Evolutionary conservation across 2,888 invertebrate genomes (phyloP), one percentile per base, ranked within the genome.

Genomic region (Petrophora chlorosata): DNA sequence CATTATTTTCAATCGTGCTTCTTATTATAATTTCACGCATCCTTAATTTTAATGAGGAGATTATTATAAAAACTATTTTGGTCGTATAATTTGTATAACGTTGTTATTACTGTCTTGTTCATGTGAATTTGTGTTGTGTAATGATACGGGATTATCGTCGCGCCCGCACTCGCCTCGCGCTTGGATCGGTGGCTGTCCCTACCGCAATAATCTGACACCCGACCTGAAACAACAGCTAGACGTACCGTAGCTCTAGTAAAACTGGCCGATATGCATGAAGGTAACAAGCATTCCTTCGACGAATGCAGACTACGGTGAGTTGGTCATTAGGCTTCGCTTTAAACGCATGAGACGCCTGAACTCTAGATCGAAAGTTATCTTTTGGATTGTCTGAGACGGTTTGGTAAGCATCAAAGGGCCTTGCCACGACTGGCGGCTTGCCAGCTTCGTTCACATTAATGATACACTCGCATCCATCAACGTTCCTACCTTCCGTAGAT

Each of bases 111-210:
- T 87, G 88, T 88, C 87, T 87, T 88, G 89, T 89, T 86, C 79
- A 85, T 88, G 88, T 90, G 88, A 85, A 88, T 89, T 88, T 90
- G 88, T 90, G 89, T 90, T 86, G 87, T 88, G 88, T 85, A 82
- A 79, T 77, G 68, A 64, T 73, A 70, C 64, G 79, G 81, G 76
- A 76, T 70, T 73, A 76, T 71, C 82, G 79, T 75, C 82, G 81
- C 87, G 85, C 80, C 87, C 88, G 86, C 87, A 88, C 87, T 84
- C 84, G 81, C 84, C 83, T 79, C 73, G 84, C 73, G 84, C 85
- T 85, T 83, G 73, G 75, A 76, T 69, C 76, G 82, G 79, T 78
- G 81, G 79, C 76, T 79, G 79, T 73, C 81, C 82, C 50, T 67
- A 69, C 72, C 72, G 72, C 81, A 79, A 78, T 79, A 39, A 76